Evolutionary conservation across 2,888 invertebrate genomes (phyloP), one percentile per base, ranked within the genome.

Genomic region (Drosophila testacea): DNA sequence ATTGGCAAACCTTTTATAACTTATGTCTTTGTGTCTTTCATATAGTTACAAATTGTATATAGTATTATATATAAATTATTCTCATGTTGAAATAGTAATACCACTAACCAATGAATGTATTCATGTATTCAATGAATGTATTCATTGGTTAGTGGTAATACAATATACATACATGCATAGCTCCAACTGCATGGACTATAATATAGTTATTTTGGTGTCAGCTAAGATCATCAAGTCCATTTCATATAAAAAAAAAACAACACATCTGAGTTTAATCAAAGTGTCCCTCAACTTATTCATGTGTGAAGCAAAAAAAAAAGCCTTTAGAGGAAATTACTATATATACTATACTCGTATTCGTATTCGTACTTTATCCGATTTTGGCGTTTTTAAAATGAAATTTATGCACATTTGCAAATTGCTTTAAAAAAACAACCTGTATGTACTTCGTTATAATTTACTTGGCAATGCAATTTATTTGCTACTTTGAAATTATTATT

Each of bases 401-500:
- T 30, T 32, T 34, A 60, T 44, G 47, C 50, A 60, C 57, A 73
- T 28, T 38, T 30, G 39, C 67, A 22, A 62, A 56, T 54, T 64
- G 77, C 77, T 66, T 74, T 7, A 34, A 39, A 30, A 22, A 2
- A 22, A 22, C 22, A 34, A 41, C 39, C 51, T 76, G 59, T 77
- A 46, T 74, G 57, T 74, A 60, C 16, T 52, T 61, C 65, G 70
- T 44, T 77, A 28, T 66, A 32, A 13, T 67, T 59, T 50, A 42
- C 9, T 22, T 13, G 30, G 59, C 16, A 55, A 42, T 62, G 54
- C 69, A 69, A 76, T 38, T 70, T 7, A 41, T 69, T 47, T 47
- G 47, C 47, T 47, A 62, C 47, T 46, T 69, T 30, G 69, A 22
- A 22, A 22, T 75, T 41, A 60, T 76, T 61, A 38, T 42, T 74